Evolutionary conservation across 2,113 vertebrate species (phyloP), one percentile per base, ranked within the genome.

Genomic region (Mugil cephalus): DNA sequence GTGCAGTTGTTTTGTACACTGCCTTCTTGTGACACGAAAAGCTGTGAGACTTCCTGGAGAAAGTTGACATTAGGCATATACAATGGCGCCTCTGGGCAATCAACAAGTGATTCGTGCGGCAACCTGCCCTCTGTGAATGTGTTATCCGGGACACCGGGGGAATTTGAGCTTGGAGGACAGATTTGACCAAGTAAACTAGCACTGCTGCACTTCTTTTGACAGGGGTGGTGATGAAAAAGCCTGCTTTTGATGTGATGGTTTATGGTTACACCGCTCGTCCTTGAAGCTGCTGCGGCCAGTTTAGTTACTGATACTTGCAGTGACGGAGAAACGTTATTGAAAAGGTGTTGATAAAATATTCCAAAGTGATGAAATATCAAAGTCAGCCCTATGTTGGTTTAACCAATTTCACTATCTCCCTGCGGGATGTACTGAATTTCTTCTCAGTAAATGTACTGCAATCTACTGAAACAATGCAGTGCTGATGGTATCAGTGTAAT

Each of bases 51-150:
- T 78, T 88, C 30, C 40, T 76, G 71, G 62, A 62, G 63, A 80
- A 73, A 80, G 74, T 71, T 84, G 64, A 80, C 65, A 74, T 78
- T 53, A 61, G 58, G 30, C 43, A 46, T 62, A 56, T 62, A 79
- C 7, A 45, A 43, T 7, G 10, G 62, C n/a, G 48, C 75, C 76
- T 80, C 60, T 8, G 63, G 78, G 78, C 40, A 70, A 40, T 74
- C 35, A 72, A 46, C 42, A 48, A 18, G 58, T n/a, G 67, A 78
- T 35, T 81, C 71, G 21, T 60, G 77, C 71, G 69, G 36, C 47
- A 69, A 80, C 79, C 47, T 12, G 56, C 60, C 74, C 61, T 51
- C 9, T 54, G 73, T 69, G 51, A 58, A 46, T 6, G n/a, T 4
- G 12, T 52, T 60, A 79, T 52, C 45, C 69, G 56, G 52, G 30